A percentile compares a stretch with the other conserved stretches of the same genome.
These are phyloP conservation scores for Dexiosoma caninum DNA, from an alignment of 2,888 invertebrate species.

Conservation along the genomic window DNA sequence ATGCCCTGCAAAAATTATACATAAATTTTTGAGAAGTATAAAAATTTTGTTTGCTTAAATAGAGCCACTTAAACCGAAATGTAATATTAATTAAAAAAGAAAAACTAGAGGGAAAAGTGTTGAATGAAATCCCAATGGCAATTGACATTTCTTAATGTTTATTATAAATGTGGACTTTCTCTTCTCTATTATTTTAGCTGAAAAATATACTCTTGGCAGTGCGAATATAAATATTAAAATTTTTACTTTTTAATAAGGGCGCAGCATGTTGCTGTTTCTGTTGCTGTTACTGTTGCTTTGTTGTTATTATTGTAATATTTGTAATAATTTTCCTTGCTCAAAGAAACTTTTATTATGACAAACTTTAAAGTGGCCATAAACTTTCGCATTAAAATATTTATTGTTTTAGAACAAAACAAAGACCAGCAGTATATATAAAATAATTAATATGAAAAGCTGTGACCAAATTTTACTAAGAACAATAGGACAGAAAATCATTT, in stretches of 20 bases:
- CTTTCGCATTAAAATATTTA: constrained; percentile 49
- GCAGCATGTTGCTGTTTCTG: constrained; percentile 17
- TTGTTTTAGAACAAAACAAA: constrained; percentile 21
- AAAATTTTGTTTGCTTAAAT: neutral
- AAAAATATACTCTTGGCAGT: constrained; percentile 12
- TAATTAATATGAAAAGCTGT: neutral
- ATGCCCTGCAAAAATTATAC: neutral
- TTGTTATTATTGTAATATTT: constrained; percentile 11
- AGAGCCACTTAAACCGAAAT: neutral
- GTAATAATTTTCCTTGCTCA: constrained; percentile 48
- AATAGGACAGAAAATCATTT: neutral
- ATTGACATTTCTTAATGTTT: constrained; percentile 43
- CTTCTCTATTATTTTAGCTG: constrained; percentile 30
- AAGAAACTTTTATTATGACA: constrained; percentile 34
- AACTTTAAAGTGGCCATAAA: constrained; percentile 46
- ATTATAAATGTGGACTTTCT: constrained; percentile 31
- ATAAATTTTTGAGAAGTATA: neutral
- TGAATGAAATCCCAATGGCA: constrained; percentile 35
- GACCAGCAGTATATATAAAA: neutral
- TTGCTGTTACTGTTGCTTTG: neutral
- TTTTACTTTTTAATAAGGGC: constrained; percentile 46
- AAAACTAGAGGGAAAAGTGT: constrained; percentile 7
- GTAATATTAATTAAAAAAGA: too few species aligned
- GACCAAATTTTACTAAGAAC: neutral
- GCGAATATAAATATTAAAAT: constrained; percentile 34